phyloP scores from a whole-genome alignment of 1,140 invertebrate species.

The Drosophila leontia region DNA sequence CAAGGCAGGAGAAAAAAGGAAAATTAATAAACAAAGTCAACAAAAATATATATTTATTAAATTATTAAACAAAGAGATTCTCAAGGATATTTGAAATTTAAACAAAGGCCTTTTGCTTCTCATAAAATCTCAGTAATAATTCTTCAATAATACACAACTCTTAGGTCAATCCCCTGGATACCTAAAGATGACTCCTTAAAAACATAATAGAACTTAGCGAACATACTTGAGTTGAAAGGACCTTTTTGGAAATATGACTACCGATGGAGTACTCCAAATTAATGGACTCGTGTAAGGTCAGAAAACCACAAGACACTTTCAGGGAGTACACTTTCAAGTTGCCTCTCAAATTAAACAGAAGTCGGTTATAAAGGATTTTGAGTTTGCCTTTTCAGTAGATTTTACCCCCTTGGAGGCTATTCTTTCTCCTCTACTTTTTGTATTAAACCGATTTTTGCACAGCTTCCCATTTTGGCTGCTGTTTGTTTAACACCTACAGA shows the following conservation, averaged over 20 bases:
- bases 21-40: too few relatives aligned
- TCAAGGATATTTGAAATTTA: background rate
- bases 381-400: slow-evolving; percentile 6
- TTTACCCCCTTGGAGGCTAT: slow-evolving; percentile 29
- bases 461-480: slow-evolving; percentile 44
- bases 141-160: background rate
- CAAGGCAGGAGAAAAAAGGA: too few relatives aligned
- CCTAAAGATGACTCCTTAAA: background rate
- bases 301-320: slow-evolving; percentile 36
- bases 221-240: background rate
- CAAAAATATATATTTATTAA: background rate
- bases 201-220: background rate
- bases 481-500: slow-evolving; percentile 60
- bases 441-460: slow-evolving; percentile 39
- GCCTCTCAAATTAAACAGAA: slow-evolving; percentile 46
- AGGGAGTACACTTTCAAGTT: slow-evolving; percentile 20
- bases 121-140: background rate
- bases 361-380: slow-evolving; percentile 32
- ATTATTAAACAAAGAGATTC: background rate
- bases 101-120: background rate
- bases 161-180: slow-evolving; percentile 1
- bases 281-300: slow-evolving; percentile 19
- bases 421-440: background rate
- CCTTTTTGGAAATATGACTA: slow-evolving; percentile 18
- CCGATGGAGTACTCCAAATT: slow-evolving; percentile 5